Evolutionary conservation across 2,113 vertebrate genomes (phyloP).

Genomic region (Alaudala cheleensis): DNA sequence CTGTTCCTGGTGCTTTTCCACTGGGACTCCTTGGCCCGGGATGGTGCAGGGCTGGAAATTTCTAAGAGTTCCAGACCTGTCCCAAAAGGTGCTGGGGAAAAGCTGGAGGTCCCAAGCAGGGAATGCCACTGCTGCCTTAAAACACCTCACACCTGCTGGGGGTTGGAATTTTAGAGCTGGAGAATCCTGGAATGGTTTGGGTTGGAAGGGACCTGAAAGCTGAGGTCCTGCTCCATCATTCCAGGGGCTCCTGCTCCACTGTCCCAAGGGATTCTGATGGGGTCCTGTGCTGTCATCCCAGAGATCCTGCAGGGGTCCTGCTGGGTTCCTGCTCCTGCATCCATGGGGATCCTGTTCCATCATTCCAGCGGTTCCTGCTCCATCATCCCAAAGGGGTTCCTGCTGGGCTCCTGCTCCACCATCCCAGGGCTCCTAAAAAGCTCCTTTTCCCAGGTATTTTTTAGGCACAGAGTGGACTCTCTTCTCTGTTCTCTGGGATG

Average conservation of each 20-base stretch:
- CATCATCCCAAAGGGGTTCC: background rate
- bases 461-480: background rate
- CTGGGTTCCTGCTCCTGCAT: background rate
- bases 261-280: too few relatives aligned
- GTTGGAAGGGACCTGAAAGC: background rate
- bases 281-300: background rate
- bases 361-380: too few relatives aligned
- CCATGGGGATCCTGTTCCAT: background rate
- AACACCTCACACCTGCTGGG: fast-evolving
- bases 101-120: background rate
- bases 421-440: background rate
- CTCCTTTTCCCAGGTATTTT: background rate
- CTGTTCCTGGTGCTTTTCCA: background rate
- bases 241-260: background rate
- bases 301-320: too few relatives aligned
- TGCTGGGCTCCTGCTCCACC: too few relatives aligned
- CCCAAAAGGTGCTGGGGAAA: background rate
- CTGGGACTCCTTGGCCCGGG: background rate
- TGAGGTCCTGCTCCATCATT: background rate
- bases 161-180: fast-evolving
- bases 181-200: background rate
- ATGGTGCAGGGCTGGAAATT: background rate
- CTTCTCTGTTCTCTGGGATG: background rate
- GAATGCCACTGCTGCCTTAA: fast-evolving
- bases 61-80: background rate